A percentile compares a stretch with the other conserved stretches of the same genome.
Conservation (phyloP, 2,797 vertebrate species). For the Poecile montanus region DNA sequence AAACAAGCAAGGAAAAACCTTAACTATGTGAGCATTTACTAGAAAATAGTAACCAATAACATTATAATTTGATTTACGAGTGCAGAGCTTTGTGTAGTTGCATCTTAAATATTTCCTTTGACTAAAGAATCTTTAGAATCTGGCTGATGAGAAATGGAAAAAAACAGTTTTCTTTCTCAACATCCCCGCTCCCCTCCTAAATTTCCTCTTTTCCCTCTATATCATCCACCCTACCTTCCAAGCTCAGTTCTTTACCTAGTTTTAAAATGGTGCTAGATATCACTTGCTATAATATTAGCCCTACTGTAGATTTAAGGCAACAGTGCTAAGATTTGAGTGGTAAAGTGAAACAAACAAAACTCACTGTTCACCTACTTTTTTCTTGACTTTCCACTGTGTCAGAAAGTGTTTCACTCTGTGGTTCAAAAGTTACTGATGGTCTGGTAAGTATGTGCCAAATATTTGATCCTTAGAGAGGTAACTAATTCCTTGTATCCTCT, state of each 20-base stretch:
- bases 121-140: neutral
- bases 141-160: neutral
- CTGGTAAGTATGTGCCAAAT: neutral
- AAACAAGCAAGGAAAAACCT: neutral
- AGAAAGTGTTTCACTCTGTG: neutral
- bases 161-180: neutral
- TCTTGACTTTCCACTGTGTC: neutral
- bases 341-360: neutral
- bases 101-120: neutral
- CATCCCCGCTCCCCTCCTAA: rapidly evolving
- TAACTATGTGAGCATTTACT: neutral
- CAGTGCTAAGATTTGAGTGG: neutral
- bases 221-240: rapidly evolving
- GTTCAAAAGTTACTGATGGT: neutral
- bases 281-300: neutral
- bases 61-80: neutral
- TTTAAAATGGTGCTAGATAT: neutral
- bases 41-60: neutral
- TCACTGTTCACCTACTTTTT: neutral
- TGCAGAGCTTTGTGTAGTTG: neutral
- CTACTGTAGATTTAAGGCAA: neutral
- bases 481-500: neutral
- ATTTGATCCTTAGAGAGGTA: neutral
- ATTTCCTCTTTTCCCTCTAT: neutral
- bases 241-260: neutral